These are phyloP conservation scores for Pangasius mekongensis DNA, from an alignment of 2,797 vertebrate species.

Conservation along the genomic window DNA sequence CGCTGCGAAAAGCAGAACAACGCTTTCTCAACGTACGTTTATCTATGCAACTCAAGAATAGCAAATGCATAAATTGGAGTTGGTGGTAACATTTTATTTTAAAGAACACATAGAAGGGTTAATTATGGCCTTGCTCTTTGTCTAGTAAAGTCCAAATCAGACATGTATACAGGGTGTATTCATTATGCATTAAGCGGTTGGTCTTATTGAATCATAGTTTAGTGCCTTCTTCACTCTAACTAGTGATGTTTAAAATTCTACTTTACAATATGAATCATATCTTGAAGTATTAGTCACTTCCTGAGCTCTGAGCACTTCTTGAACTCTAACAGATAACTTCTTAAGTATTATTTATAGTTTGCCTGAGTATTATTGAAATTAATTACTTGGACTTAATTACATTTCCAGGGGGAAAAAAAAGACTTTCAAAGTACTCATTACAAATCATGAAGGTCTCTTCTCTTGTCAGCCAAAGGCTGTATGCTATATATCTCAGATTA, in stretches of 20 bases:
- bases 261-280: background rate
- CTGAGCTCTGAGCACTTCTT: background rate
- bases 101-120: background rate
- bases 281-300: background rate
- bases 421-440: background rate
- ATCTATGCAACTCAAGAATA: background rate
- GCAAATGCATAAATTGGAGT: background rate
- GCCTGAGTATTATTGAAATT: background rate
- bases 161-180: background rate
- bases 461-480: background rate
- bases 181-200: background rate
- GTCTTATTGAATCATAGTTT: background rate
- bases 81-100: background rate
- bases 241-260: background rate
- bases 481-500: background rate
- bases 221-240: background rate
- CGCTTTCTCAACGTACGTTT: slow-evolving; percentile 94
- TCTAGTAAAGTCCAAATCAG: slow-evolving; percentile 6
- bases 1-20: slow-evolving; percentile 91
- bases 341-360: background rate
- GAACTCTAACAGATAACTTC: too few species aligned
- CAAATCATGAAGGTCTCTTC: background rate
- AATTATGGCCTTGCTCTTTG: too few species aligned
- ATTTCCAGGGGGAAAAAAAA: background rate
- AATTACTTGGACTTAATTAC: background rate